These are phyloP conservation scores for Smithornis capensis DNA, from an alignment of 2,113 vertebrate species.

Conservation along the genomic window DNA sequence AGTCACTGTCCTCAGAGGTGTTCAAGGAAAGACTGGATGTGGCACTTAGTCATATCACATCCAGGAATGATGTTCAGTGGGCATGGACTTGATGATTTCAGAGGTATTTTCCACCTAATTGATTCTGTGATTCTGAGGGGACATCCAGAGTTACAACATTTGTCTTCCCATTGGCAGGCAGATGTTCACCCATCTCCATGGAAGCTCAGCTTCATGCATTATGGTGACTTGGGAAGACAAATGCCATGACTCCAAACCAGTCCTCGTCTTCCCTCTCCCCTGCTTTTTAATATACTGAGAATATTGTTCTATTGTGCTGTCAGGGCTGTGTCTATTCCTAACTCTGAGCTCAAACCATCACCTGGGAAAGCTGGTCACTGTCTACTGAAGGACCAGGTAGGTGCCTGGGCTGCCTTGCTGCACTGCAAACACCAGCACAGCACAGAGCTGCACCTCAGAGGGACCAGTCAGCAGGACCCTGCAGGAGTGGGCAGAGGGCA, in stretches of 20 bases:
- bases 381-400: not conserved
- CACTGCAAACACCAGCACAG: not conserved
- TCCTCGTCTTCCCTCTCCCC: not conserved
- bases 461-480: not conserved
- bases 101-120: not conserved
- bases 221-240: not conserved
- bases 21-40: not conserved
- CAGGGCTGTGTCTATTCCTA: not conserved
- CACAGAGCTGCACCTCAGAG: not conserved
- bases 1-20: not conserved
- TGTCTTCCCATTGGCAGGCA: not conserved
- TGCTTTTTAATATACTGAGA: not conserved
- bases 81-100: not conserved
- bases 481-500: not conserved
- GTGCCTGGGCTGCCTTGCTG: not conserved
- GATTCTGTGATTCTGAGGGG: not conserved
- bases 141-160: accelerated
- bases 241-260: not conserved
- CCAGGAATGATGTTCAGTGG: not conserved
- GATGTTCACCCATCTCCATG: not conserved
- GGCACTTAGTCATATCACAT: not conserved
- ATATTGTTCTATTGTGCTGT: not conserved
- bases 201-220: not conserved
- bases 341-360: not conserved
- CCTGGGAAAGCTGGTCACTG: not conserved